phyloP scores from a whole-genome alignment of 2,113 vertebrate species.

The Uria aalge region DNA sequence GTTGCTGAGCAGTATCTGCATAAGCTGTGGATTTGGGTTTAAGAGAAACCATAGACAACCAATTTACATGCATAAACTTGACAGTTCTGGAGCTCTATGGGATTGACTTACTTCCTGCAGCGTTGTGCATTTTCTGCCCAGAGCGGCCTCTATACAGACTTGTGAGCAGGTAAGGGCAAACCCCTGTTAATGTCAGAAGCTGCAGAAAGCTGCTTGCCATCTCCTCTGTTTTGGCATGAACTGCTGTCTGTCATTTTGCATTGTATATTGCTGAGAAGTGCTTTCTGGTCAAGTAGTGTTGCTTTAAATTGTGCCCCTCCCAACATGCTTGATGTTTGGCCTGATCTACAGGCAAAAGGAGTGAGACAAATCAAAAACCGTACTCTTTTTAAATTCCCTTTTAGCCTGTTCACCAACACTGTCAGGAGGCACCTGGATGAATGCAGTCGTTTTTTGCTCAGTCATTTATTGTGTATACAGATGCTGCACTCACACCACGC shows the following conservation, averaged over 20 bases:
- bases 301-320: constrained; percentile 84
- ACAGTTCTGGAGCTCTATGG: constrained; percentile 36
- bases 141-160: constrained; percentile 5
- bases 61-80: constrained; percentile 3
- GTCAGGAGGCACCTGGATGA: constrained; percentile 73
- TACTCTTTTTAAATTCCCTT: constrained; percentile 76
- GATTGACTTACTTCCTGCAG: constrained; percentile 5
- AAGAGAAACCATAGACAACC: not conserved
- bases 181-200: constrained; percentile 15
- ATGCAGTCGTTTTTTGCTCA: not conserved
- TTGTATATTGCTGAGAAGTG: constrained; percentile 63
- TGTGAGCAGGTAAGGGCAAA: constrained; percentile 43
- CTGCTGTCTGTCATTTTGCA: constrained; percentile 61
- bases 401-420: constrained; percentile 70
- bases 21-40: constrained; percentile 8
- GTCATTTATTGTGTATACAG: not conserved
- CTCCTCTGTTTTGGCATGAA: constrained; percentile 37
- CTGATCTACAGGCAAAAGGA: constrained; percentile 86
- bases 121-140: not conserved
- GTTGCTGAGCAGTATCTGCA: not conserved
- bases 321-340: constrained; percentile 87
- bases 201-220: constrained; percentile 61
- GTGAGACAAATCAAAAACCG: constrained; percentile 78
- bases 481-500: constrained; percentile 25
- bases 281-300: constrained; percentile 72